Conservation (phyloP, 92 coral and sea anemone species). For the Epizoanthus illoricatus region DNA sequence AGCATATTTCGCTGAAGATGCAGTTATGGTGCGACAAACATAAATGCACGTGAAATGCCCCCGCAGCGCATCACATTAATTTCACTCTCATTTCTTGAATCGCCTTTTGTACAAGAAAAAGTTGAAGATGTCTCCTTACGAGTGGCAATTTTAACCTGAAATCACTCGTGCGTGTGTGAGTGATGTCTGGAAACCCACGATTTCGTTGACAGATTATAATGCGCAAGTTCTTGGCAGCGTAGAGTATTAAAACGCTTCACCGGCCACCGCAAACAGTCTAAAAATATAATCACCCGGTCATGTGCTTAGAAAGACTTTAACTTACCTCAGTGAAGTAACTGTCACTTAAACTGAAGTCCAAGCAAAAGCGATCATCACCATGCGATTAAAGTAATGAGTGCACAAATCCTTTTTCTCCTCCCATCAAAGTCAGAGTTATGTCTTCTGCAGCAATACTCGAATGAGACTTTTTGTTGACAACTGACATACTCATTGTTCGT, state of each 20-base stretch:
- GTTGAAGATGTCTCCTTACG: background rate
- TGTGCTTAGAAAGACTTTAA: background rate
- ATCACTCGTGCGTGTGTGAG: conserved; percentile 11
- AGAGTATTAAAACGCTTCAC: conserved; percentile 18
- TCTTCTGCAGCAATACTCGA: conserved; percentile 10
- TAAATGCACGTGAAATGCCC: conserved; percentile 25
- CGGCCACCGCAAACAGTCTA: conserved; percentile 18
- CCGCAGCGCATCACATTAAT: conserved; percentile 5
- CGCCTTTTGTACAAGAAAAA: conserved; percentile 11
- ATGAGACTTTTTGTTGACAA: conserved; percentile 11
- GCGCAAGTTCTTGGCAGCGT: background rate
- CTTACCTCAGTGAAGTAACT: conserved; percentile 30
- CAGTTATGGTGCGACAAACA: conserved; percentile 1
- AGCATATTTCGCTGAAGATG: conserved; percentile 2
- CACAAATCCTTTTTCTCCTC: conserved; percentile 29
- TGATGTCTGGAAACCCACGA: background rate
- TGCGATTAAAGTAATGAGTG: conserved; percentile 13
- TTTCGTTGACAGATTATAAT: conserved; percentile 26
- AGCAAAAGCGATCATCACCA: conserved; percentile 11
- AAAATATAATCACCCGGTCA: background rate
- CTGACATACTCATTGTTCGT: conserved; percentile 37
- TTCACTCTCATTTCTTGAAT: conserved; percentile 15
- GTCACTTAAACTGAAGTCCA: conserved; percentile 27
- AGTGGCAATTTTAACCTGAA: conserved; percentile 12
- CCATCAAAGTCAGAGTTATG: conserved; percentile 10